Conservation (phyloP, 2,113 vertebrate genomes). For the Carassius carassius region DNA sequence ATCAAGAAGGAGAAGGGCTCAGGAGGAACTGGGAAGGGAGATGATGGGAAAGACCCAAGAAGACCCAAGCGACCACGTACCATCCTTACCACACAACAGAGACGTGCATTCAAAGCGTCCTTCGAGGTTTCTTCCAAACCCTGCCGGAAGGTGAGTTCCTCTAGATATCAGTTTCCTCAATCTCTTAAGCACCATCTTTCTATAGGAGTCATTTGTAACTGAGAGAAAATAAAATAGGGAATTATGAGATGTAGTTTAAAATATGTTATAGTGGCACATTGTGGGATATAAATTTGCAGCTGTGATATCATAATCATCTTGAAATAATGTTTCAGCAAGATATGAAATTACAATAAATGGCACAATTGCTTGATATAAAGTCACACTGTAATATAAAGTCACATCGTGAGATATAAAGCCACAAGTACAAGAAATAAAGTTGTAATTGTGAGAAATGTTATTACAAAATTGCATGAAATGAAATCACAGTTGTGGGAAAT, state of each 20-base stretch:
- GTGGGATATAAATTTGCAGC: neutral
- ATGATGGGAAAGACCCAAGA: slow-evolving; percentile 93
- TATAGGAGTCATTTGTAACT: neutral
- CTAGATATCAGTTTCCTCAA: neutral
- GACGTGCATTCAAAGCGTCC: slow-evolving; percentile 96
- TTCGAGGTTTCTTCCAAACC: slow-evolving; percentile 99
- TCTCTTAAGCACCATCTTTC: neutral
- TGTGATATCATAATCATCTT: neutral
- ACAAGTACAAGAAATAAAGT: too few species aligned
- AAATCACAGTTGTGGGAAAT: too few species aligned
- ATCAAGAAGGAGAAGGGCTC: slow-evolving; percentile 91
- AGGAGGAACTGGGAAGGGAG: slow-evolving; percentile 85
- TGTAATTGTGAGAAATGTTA: too few species aligned
- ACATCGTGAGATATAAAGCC: too few species aligned
- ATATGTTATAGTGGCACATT: neutral
- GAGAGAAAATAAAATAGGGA: neutral
- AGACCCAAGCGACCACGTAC: slow-evolving; percentile 94
- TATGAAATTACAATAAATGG: neutral
- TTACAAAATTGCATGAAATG: neutral
- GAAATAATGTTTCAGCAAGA: too few species aligned
- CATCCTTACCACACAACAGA: slow-evolving; percentile 96
- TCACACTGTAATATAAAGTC: neutral
- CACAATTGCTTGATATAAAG: neutral
- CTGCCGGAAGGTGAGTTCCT: slow-evolving; percentile 87
- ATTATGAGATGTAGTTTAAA: neutral